Percentiles rank a stretch among this genome's conserved stretches.
These are phyloP conservation scores for Linnaemya vulpina DNA, from an alignment of 2,888 invertebrate genomes.

Conservation along the genomic window DNA sequence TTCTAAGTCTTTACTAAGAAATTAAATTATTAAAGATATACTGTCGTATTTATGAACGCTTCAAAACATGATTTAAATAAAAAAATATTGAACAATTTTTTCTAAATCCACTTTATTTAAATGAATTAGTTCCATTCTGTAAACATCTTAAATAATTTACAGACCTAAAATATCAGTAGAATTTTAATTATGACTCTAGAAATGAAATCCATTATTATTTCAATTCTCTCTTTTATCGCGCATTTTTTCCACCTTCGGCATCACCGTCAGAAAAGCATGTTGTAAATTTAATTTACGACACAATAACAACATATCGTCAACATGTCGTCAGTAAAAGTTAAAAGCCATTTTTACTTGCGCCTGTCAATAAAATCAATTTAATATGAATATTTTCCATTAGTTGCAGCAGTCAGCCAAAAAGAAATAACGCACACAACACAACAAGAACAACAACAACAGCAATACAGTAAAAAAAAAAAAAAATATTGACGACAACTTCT, in stretches of 20 bases:
- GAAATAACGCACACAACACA: conserved; percentile 2
- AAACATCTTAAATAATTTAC: too few relatives aligned
- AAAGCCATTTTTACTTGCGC: conserved; percentile 70
- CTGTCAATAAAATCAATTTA: conserved; percentile 82
- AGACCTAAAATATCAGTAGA: neutral
- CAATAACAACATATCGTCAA: conserved; percentile 72
- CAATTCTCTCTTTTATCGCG: neutral
- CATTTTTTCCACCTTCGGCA: neutral
- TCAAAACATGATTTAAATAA: too few relatives aligned
- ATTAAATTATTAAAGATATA: too few relatives aligned
- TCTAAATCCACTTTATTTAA: too few relatives aligned
- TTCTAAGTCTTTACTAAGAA: too few relatives aligned
- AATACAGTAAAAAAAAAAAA: conserved; percentile 16
- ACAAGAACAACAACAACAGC: neutral
- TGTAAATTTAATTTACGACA: conserved; percentile 71
- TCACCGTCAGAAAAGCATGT: conserved; percentile 64
- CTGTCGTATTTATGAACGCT: too few relatives aligned
- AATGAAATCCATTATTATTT: neutral
- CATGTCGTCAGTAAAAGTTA: conserved; percentile 73
- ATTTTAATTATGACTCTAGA: neutral
- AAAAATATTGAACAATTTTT: too few relatives aligned
- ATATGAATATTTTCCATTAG: conserved; percentile 81
- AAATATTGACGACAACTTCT: conserved; percentile 69
- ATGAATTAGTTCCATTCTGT: too few relatives aligned
- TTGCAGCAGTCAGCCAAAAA: conserved; percentile 74